These are phyloP conservation scores for Oasisia sp. DNA, from an alignment of 2,888 invertebrate genomes.

Conservation along the genomic window DNA sequence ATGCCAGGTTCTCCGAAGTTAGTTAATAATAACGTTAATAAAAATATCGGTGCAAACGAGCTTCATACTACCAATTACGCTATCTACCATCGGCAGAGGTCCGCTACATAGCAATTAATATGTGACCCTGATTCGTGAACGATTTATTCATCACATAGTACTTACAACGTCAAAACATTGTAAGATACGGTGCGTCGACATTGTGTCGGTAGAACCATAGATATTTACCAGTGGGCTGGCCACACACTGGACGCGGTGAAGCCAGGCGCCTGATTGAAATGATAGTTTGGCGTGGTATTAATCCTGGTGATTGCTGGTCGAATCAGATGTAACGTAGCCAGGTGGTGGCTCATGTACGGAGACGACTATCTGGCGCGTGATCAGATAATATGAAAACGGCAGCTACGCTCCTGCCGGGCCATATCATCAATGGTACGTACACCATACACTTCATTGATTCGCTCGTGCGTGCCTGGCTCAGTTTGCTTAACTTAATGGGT, in stretches of 20 bases:
- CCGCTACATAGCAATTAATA: background rate
- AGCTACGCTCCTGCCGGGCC: background rate
- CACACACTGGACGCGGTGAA: background rate
- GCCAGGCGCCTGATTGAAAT: background rate
- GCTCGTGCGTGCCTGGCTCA: background rate
- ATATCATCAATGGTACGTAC: background rate
- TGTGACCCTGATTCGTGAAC: background rate
- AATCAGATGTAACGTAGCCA: background rate
- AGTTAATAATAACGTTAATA: background rate
- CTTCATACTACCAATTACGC: background rate
- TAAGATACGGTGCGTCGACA: background rate
- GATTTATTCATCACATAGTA: background rate
- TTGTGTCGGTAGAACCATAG: background rate
- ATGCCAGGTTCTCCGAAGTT: background rate
- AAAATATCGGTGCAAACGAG: background rate
- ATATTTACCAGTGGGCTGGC: background rate
- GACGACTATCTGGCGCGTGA: background rate
- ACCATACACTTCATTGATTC: background rate
- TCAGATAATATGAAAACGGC: background rate
- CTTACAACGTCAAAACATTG: background rate
- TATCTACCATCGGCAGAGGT: background rate
- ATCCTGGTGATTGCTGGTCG: background rate
- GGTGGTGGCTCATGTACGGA: background rate
- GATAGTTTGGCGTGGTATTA: background rate
- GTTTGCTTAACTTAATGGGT: background rate